Evolutionary conservation across 2,113 vertebrate genomes (phyloP), one percentile per base, ranked within the genome.

Genomic region (Macrotus californicus): DNA sequence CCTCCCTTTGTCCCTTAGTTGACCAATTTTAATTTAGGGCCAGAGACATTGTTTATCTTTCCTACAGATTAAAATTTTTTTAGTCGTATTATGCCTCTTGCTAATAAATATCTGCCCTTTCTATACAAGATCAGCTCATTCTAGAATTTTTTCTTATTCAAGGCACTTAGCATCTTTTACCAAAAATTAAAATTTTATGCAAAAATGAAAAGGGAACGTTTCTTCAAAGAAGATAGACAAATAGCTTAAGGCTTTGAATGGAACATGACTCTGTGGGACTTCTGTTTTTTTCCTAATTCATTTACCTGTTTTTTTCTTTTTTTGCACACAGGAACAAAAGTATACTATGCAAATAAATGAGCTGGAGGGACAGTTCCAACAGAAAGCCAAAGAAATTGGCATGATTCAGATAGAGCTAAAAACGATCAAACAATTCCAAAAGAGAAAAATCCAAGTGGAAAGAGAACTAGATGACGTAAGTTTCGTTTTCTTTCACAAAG

Each of bases 361-460:
- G 69, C 95, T 99, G 96, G 98, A 99, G 91, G 98, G 98, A 34
- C 98, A 98, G 92, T 99, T 98, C 96, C 91, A 92, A 50, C 97
- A 98, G 97, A 98, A 98, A 97, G 98, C 98, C 5, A 93, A 91
- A 66, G 99, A 99, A 96, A 98, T 99, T 77, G 96, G 97, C 48
- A 97, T 98, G 97, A 98, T 99, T 97, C 98, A 99, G 56, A 97
- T 98, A 43, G 99, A 99, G 88, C 96, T 99, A 73, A 99, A 97
- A 97, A 98, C 96, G 96, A 98, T 99, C 90, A 98, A 98, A 92
- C 99, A 98, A 80, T 99, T 99, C 94, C 97, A 95, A 70, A 98
- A 93, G 93, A 98, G 95, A 95, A 99, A 99, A 97, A 95, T 96
- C 24, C 97, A 98, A 91, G 97, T 99, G 98, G 98, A 99, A 87